These are phyloP conservation scores for Scatophagus argus DNA, from an alignment of 2,113 vertebrate genomes.

Conservation along the genomic window DNA sequence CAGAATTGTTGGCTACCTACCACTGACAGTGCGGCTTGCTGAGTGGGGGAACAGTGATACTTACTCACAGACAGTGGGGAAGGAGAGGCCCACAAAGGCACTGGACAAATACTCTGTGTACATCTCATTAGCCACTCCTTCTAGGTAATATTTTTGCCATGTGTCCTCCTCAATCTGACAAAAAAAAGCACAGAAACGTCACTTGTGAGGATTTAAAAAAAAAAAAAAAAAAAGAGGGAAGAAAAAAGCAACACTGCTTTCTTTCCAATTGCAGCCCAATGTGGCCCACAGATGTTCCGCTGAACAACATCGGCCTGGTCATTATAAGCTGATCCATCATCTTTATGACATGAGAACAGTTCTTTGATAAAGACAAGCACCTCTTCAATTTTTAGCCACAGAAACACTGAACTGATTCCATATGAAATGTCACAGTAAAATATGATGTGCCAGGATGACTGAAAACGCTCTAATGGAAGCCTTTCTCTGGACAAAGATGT, in stretches of 20 bases:
- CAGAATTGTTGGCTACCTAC: slow-evolving; percentile 38
- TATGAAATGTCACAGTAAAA: slow-evolving; percentile 74
- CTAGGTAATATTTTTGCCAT: slow-evolving; percentile 99
- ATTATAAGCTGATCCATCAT: slow-evolving; percentile 81
- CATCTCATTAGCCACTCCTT: slow-evolving; percentile 99
- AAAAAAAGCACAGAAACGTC: slow-evolving; percentile 38
- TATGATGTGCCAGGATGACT: slow-evolving; percentile 67
- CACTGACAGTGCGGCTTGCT: slow-evolving; percentile 39
- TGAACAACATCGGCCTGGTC: slow-evolving; percentile 73
- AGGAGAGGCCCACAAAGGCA: slow-evolving; percentile 99
- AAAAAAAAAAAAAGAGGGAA: neutral
- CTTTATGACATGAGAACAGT: slow-evolving; percentile 77
- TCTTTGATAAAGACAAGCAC: slow-evolving; percentile 77
- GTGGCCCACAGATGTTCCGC: slow-evolving; percentile 78
- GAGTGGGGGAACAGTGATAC: slow-evolving; percentile 77
- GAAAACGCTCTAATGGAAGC: slow-evolving; percentile 61
- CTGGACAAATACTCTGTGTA: slow-evolving; percentile 99
- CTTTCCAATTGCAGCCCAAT: slow-evolving; percentile 51
- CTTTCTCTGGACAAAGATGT: slow-evolving; percentile 63
- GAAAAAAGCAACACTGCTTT: slow-evolving; percentile 40
- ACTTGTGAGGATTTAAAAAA: slow-evolving; percentile 12
- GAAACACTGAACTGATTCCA: slow-evolving; percentile 75
- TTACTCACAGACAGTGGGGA: slow-evolving; percentile 99
- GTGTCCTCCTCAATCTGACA: slow-evolving; percentile 98
- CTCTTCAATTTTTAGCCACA: slow-evolving; percentile 72